Percentiles rank a stretch among this genome's conserved stretches.
These are phyloP conservation scores for Calliscelio sp. DNA, from an alignment of 2,888 invertebrate genomes.

Conservation along the genomic window DNA sequence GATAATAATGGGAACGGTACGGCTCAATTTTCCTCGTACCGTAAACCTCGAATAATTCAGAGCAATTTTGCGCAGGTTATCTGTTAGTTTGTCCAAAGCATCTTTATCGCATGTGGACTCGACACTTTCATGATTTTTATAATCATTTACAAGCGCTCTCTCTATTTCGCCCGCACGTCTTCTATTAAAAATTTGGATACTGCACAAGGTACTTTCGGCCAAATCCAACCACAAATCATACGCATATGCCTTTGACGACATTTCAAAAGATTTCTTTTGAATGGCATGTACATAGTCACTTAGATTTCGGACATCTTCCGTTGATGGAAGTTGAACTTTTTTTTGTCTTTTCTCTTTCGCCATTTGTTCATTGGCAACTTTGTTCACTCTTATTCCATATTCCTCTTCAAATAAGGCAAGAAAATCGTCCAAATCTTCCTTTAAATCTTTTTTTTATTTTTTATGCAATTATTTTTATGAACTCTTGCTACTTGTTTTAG, in stretches of 20 bases:
- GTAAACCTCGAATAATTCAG: conserved; percentile 5
- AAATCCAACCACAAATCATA: conserved; percentile 30
- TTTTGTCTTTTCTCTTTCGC: conserved; percentile 7
- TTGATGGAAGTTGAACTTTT: conserved; percentile 30
- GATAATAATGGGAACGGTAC: conserved; percentile 33
- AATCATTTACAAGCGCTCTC: too few relatives aligned
- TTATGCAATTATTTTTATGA: too few relatives aligned
- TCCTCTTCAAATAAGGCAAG: conserved; percentile 4
- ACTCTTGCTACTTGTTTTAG: conserved; percentile 18
- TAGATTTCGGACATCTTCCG: conserved; percentile 43
- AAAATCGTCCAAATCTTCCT: too few relatives aligned
- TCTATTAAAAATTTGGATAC: conserved; percentile 54
- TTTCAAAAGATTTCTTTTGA: too few relatives aligned
- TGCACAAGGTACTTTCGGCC: conserved; percentile 24
- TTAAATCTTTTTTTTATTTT: too few relatives aligned
- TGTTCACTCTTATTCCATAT: conserved; percentile 27
- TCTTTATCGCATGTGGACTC: too few relatives aligned
- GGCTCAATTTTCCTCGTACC: conserved; percentile 36
- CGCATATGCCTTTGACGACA: too few relatives aligned
- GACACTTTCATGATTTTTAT: too few relatives aligned
- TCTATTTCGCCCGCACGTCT: conserved; percentile 56
- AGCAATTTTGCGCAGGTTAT: too few relatives aligned
- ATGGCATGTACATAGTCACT: too few relatives aligned
- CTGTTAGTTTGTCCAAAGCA: too few relatives aligned
- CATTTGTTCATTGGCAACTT: conserved; percentile 33